Evolutionary conservation across 1,140 invertebrate species (phyloP).

Genomic region (Bacillus rossius): DNA sequence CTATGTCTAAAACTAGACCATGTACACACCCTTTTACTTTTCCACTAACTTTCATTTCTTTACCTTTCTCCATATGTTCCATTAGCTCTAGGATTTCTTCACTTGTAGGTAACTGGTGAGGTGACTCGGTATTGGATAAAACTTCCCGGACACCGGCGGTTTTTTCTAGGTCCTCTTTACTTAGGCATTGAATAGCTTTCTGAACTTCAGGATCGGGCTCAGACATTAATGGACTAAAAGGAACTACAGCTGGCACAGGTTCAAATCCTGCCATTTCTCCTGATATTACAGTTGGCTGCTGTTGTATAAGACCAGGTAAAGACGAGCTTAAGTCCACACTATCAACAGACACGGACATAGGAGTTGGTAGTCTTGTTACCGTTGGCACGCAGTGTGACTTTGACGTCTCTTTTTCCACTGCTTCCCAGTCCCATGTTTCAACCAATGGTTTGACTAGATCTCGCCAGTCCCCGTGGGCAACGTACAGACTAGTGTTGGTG

Average conservation of each 20-base stretch:
- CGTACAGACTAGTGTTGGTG: slow-evolving; percentile 13
- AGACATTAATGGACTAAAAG: slow-evolving; percentile 49
- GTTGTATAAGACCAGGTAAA: slow-evolving; percentile 33
- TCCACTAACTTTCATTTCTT: slow-evolving; percentile 43
- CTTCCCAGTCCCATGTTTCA: slow-evolving; percentile 56
- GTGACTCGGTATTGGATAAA: slow-evolving; percentile 42
- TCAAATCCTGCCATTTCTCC: slow-evolving; percentile 53
- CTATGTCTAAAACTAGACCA: slow-evolving; percentile 57
- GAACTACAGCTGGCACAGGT: slow-evolving; percentile 53
- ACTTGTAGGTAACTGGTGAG: slow-evolving; percentile 52
- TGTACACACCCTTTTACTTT: slow-evolving; percentile 47
- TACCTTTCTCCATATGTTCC: slow-evolving; percentile 53
- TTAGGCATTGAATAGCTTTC: slow-evolving; percentile 41
- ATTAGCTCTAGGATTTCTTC: slow-evolving; percentile 58
- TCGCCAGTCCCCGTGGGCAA: slow-evolving; percentile 49
- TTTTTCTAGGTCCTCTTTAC: slow-evolving; percentile 46
- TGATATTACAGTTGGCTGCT: slow-evolving; percentile 43
- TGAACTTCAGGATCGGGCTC: slow-evolving; percentile 46
- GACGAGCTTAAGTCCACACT: slow-evolving; percentile 39
- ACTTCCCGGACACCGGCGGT: slow-evolving; percentile 50
- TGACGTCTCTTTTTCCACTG: slow-evolving; percentile 49
- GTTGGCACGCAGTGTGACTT: slow-evolving; percentile 34
- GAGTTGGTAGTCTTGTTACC: slow-evolving; percentile 45
- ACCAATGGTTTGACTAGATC: slow-evolving; percentile 52
- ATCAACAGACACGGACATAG: slow-evolving; percentile 45